Base-by-base conservation (phyloP, 2,113 vertebrate genomes). In the Charadrius vociferus region DNA sequence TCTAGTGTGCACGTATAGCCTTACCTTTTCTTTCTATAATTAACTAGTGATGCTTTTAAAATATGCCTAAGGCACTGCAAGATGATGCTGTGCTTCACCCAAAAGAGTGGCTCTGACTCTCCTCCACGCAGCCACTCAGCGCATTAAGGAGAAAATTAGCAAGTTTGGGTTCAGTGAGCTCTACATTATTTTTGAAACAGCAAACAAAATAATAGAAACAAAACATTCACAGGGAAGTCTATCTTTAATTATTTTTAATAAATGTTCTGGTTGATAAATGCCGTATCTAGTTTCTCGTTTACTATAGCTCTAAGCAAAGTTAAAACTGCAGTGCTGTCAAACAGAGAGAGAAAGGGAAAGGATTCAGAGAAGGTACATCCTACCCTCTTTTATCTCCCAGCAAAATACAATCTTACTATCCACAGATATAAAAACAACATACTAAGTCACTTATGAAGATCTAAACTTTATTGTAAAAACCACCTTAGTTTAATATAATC, bases 11-110 rank as follows among this genome's bases (percentile, higher is more conserved):
- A 59, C 1, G 1, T 53, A 62, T 5, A 90, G 26, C 49, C 61
- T 97, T 96, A 97, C 95, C 90, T 96, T 92, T 80, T 92, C 68
- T 96, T 94, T 95, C 71, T 88, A 56, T 71, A 74, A 71, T 81
- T 85, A 84, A 79, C 91, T 72, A 93, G 81, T 45, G 65, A 74
- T 83, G 83, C 86, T 97, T 95, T 93, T 93, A 90, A 97, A 93
- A 95, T 30, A 94, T 58, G 79, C 93, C 73, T 70, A 72, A 41
- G 55, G 91, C 80, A 92, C 80, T 87, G 53, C 89, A 95, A 98
- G 94, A 67, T 65, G 91, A 96, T 27, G 58, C 63, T 70, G 63
- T 81, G 65, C 87, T 90, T 98, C 96, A 97, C 63, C 71, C 81
- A 45, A 45, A 95, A 97, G 81, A 87, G 90, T 18, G 53, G 34